Evolutionary conservation across 2,797 vertebrate species (phyloP), one percentile per base, ranked within the genome.

Genomic region (Trachops cirrhosus): DNA sequence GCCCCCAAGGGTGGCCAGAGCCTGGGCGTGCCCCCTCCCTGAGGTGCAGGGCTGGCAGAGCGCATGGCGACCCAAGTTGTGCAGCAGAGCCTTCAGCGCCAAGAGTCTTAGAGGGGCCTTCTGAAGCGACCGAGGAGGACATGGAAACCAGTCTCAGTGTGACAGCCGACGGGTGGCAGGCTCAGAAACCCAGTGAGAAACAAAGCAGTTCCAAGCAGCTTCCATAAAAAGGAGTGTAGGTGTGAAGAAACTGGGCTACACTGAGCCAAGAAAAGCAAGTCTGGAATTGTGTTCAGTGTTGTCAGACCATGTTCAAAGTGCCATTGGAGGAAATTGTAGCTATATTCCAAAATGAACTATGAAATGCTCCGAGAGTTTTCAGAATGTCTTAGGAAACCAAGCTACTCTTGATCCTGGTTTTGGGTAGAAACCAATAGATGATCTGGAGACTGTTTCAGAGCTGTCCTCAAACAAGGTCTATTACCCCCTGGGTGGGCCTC

Each of bases 311-410:
- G 14, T 93, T 94, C n/a, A 52, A 93, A 92, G 78, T 83, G 26
- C 71, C 71, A 83, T 29, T 77, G 62, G 39, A 95, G 71, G 41
- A 94, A 91, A 73, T 1, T 1, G 6, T 22, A 77, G 75, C 48
- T 92, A 41, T 52, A 37, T 34, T 91, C 80, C 75, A 74, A 91
- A 80, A 44, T 82, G 48, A 62, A 32, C 50, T 75, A 88, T 22
- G 74, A 83, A 96, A 93, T 16, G 64, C 57, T 70, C 24, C 19
- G 0, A 89, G 34, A 16, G 82, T 93, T 96, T 89, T 70, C 89
- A 59, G 89, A 94, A 22, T 0, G 3, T 96, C 91, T 78, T 91
- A 4, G 83, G 64, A 96, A 94, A 95, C 57, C 29, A 86, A 91
- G 19, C 7, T 89, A 92, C n/a, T 32, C 46, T 37, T 39, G 71